Percentiles rank a stretch among this genome's conserved stretches.
Evolutionary conservation across 1,140 invertebrate genomes (phyloP).

Genomic region (Euwallacea similis): DNA sequence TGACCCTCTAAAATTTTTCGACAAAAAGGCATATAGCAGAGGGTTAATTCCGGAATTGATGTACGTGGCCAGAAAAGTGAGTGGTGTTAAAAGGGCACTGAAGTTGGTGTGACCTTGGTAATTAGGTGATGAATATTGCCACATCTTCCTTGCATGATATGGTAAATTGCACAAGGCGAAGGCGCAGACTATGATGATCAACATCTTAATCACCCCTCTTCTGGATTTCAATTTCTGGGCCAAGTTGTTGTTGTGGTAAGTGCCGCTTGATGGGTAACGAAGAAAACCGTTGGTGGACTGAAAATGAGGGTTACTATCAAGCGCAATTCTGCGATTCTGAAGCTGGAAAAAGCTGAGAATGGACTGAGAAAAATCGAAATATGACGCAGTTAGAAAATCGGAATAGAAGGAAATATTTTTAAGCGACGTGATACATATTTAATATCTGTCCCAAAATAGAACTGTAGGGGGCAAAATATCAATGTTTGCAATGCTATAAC

Average conservation of each 20-base stretch:
- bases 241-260: constrained; percentile 2
- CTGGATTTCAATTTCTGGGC: constrained; percentile 64
- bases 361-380: no score
- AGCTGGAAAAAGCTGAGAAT: neutral
- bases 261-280: neutral
- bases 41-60: constrained; percentile 85
- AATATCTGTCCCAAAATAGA: no score
- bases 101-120: constrained; percentile 55
- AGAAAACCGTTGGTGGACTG: neutral
- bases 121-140: constrained; percentile 64
- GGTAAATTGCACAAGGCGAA: constrained; percentile 85
- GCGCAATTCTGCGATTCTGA: neutral
- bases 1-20: constrained; percentile 68
- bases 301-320: neutral
- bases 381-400: no score
- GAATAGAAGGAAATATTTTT: no score
- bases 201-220: constrained; percentile 75
- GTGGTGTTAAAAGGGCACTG: constrained; percentile 74
- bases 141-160: constrained; percentile 80
- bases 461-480: no score
- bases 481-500: no score
- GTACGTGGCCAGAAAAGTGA: constrained; percentile 82
- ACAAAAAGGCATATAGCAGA: constrained; percentile 81
- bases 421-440: no score
- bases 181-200: constrained; percentile 71